phyloP scores from a whole-genome alignment of 2,888 invertebrate genomes.

The Troilus luridus region DNA sequence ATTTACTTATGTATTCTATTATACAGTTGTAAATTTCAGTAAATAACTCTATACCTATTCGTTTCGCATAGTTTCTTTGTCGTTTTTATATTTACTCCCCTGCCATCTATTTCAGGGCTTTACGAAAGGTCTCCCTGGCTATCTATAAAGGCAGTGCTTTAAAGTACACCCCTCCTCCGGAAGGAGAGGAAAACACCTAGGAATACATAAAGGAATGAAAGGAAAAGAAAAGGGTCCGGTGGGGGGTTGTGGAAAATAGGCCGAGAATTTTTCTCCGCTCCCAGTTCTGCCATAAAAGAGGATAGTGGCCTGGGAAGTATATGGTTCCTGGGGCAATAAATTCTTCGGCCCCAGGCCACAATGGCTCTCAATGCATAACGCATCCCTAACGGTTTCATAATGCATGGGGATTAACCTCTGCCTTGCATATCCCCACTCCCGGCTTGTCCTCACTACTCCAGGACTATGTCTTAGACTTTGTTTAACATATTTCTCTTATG shows the following conservation, averaged over 20 bases:
- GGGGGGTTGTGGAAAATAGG: constrained; percentile 13
- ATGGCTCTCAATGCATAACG: constrained; percentile 44
- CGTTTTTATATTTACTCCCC: not conserved
- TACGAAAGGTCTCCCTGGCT: not conserved
- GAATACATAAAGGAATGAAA: constrained; percentile 38
- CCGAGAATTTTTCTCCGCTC: constrained; percentile 34
- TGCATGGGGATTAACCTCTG: constrained; percentile 24
- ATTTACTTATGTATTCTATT: too few relatives aligned
- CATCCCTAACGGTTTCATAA: constrained; percentile 43
- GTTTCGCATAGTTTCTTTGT: not conserved
- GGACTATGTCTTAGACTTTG: not conserved
- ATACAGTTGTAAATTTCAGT: too few relatives aligned
- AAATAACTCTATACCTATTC: not conserved
- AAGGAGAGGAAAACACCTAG: constrained; percentile 36
- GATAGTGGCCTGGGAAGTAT: constrained; percentile 26
- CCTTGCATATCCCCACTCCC: not conserved
- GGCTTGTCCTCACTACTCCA: not conserved
- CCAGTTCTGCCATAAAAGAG: constrained; percentile 17
- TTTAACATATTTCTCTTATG: too few relatives aligned
- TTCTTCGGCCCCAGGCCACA: constrained; percentile 14
- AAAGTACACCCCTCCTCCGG: not conserved
- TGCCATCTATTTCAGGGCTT: not conserved
- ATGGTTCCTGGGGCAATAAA: constrained; percentile 43
- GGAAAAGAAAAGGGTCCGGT: not conserved
- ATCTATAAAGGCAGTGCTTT: constrained; percentile 15